Evolutionary conservation across 2,888 invertebrate species (phyloP), one percentile per base, ranked within the genome.

Genomic region (Hermodice carunculata): DNA sequence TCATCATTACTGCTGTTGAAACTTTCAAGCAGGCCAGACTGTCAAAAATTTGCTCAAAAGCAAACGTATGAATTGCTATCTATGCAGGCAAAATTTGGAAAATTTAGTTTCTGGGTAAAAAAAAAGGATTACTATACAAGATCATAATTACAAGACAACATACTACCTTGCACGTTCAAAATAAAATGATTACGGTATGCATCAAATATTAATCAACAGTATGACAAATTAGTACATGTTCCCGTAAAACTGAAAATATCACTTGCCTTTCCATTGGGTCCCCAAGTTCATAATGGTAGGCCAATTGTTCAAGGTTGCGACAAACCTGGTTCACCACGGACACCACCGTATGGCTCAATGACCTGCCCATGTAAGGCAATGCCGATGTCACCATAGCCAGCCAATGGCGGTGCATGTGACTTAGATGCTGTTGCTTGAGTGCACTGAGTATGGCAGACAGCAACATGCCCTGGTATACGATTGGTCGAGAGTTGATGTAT

Each of bases 401-500:
- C 94, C 94, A 95, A 78, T 93, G 92, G 70, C 91, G 91, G 83
- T 95, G 95, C 70, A 93, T 85, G 78, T 92, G 91, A 51, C 91
- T 89, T 86, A 91, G 88, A 66, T 91, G 91, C 64, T 90, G 90
- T 84, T 92, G 87, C 78, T 92, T 91, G 61, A 94, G 86, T 3
- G 94, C 93, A 77, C 91, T 92, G 74, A 93, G 87, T 54, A 94
- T 90, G 31, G 93, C 92, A 24, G 92, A 90, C 32, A 94, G 86
- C 82, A 95, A 94, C 89, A 94, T 92, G 31, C 92, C 91, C 82
- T 95, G 94, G 80, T 94, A 92, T 14, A 83, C 79, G 44, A 84
- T 76, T 17, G 86, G 81, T 42, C 75, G 78, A 46, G 72, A 78
- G 5, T 76, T 49, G 26, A 71, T 76, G 64, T 82, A 84, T 34